A percentile compares a stretch with the other conserved stretches of the same genome.
phyloP scores from a whole-genome alignment of 2,113 vertebrate species.

The Oncorhynchus gorbuscha region DNA sequence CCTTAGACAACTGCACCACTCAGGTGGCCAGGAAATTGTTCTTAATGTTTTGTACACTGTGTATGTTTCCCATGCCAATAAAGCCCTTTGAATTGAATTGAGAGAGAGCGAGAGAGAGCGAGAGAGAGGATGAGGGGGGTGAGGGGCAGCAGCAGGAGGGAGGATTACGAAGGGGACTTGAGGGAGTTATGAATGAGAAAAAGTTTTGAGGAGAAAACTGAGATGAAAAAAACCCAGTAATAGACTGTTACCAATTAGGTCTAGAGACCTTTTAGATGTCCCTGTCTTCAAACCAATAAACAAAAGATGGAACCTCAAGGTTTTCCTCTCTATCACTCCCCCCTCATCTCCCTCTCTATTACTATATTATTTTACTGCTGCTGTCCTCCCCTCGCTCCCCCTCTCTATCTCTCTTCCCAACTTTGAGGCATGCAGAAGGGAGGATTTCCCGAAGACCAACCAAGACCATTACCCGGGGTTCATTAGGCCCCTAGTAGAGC shows the following conservation, averaged over 20 bases:
- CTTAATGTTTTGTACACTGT: too few relatives aligned
- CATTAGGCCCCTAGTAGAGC: conserved; percentile 78
- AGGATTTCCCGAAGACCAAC: conserved; percentile 75
- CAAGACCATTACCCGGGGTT: conserved; percentile 77
- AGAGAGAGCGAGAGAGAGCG: neutral
- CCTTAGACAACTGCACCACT: too few relatives aligned
- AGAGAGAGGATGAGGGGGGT: neutral
- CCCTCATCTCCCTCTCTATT: conserved; percentile 10
- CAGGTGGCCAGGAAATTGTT: too few relatives aligned
- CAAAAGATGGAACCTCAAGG: too few relatives aligned
- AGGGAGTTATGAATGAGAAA: neutral
- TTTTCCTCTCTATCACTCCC: neutral
- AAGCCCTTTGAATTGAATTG: too few relatives aligned
- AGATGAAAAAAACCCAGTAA: too few relatives aligned
- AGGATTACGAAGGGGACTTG: neutral
- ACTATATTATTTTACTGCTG: neutral
- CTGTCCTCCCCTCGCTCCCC: conserved; percentile 5
- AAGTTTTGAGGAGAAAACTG: neutral
- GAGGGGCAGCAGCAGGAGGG: neutral
- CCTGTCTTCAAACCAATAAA: too few relatives aligned
- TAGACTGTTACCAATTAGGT: too few relatives aligned
- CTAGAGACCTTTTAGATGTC: too few relatives aligned
- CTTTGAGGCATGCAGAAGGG: conserved; percentile 73
- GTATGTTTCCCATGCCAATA: too few relatives aligned
- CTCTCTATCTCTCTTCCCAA: conserved; percentile 42